Evolutionary conservation across 2,797 vertebrate genomes (phyloP), one percentile per base, ranked within the genome.

Genomic region (Nyctibius grandis): DNA sequence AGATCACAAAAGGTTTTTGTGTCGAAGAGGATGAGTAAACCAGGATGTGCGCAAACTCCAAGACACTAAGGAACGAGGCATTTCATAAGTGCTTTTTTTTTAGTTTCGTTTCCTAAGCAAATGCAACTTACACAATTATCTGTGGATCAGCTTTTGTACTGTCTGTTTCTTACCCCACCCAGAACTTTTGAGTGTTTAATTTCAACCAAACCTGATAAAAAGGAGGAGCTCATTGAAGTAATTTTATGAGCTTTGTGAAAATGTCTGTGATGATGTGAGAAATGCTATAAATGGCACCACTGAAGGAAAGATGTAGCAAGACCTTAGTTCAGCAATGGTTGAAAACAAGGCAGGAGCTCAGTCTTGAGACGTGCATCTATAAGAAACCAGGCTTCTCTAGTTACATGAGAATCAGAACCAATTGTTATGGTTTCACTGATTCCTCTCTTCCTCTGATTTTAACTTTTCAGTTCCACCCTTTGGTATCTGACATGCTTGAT

Each of bases 361-460:
- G 0, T 44, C 36, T 51, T 78, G 40, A 47, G 45, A 31, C 12
- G 1, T 50, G 26, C 3, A 15, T 68, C 61, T 3, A 0, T 59
- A 51, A 59, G 38, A 76, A 89, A 31, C 15, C 15, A 57, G 31
- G 20, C 34, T 77, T 74, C 29, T 88, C 23, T 72, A 9, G 40
- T 74, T 81, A 77, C 3, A 4, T 59, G 44, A 59, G n/a, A 64
- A 90, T 36, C 40, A 69, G 47, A 85, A 87, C 25, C 47, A n/a
- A 1, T 26, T 57, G 33, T 81, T 93, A 69, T 0, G 9, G 42
- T 87, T 91, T 89, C 42, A 48, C 33, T 23, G 40, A 65, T 92
- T 88, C 38, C 8, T 67, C 17, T 57, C 29, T 88, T 89, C 29
- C 33, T 89, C 38, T 77, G 23, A 10, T 83, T 93, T 91, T 84